Percentiles rank a stretch among this genome's conserved stretches.
These are phyloP conservation scores for Oreocharis arfaki DNA, from an alignment of 2,113 vertebrate species.

Conservation along the genomic window DNA sequence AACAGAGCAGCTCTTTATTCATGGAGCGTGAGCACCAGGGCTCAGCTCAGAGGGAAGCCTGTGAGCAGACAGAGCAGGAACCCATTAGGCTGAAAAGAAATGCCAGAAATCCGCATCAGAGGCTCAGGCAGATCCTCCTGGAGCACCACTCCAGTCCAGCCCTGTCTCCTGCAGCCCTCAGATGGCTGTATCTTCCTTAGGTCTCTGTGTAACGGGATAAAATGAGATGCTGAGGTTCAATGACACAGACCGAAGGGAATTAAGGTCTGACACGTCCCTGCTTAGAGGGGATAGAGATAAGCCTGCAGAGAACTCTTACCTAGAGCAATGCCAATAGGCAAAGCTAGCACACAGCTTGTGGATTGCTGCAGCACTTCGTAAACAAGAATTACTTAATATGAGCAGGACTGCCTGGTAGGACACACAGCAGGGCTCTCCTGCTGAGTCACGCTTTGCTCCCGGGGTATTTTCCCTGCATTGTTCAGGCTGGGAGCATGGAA, in stretches of 20 bases:
- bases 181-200: not conserved
- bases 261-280: conserved; percentile 41
- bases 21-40: not conserved
- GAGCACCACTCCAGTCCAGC: not conserved
- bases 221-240: conserved; percentile 40
- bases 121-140: not conserved
- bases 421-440: not conserved
- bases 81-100: not conserved
- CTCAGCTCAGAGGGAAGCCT: not conserved
- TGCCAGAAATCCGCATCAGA: not conserved
- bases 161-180: not conserved
- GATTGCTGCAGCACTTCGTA: not conserved
- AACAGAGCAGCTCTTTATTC: not conserved
- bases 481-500: not conserved
- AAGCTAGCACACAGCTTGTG: not conserved
- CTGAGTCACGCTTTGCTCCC: not conserved
- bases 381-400: not conserved
- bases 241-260: conserved; percentile 32
- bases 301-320: not conserved
- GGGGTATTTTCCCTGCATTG: accelerated
- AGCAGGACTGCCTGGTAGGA: not conserved
- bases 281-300: conserved; percentile 48
- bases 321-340: not conserved
- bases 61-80: not conserved
- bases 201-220: conserved; percentile 43